A percentile compares a stretch with the other conserved stretches of the same genome.
Conservation (phyloP, 2,113 vertebrate species). For the Puma concolor region DNA sequence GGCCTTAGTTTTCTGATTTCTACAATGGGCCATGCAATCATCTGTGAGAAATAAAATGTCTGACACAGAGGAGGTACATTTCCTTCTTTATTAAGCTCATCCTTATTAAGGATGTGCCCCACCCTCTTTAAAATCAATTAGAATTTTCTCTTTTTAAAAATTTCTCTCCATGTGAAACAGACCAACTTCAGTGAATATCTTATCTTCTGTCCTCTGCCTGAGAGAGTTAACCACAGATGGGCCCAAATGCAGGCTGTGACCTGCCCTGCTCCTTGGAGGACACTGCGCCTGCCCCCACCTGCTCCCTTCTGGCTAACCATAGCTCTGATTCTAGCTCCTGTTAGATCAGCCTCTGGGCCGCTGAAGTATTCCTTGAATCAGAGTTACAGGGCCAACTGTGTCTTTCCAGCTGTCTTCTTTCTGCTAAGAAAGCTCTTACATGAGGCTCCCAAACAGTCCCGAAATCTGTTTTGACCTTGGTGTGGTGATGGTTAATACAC, state of each 20-base stretch:
- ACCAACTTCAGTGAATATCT: neutral
- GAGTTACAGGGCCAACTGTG: neutral
- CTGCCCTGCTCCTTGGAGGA: neutral
- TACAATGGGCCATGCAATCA: neutral
- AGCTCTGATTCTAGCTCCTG: neutral
- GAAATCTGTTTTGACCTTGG: neutral
- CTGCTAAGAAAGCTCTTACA: neutral
- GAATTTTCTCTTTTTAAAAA: conserved; percentile 10
- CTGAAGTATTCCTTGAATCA: neutral
- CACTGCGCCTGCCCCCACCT: neutral
- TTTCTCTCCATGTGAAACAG: neutral
- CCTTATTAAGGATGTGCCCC: neutral
- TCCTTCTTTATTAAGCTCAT: neutral
- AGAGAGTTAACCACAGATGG: neutral
- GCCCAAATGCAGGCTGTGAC: neutral
- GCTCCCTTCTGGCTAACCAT: neutral
- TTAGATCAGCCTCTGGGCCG: neutral
- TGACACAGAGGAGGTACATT: neutral
- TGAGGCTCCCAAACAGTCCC: neutral
- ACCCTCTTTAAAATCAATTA: neutral
- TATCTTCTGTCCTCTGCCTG: neutral
- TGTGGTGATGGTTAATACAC: neutral
- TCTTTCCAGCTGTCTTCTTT: neutral
- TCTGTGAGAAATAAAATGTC: neutral
- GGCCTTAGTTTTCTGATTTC: neutral